These are phyloP conservation scores for Scyliorhinus canicula DNA, from an alignment of 2,797 vertebrate genomes.

Conservation along the genomic window DNA sequence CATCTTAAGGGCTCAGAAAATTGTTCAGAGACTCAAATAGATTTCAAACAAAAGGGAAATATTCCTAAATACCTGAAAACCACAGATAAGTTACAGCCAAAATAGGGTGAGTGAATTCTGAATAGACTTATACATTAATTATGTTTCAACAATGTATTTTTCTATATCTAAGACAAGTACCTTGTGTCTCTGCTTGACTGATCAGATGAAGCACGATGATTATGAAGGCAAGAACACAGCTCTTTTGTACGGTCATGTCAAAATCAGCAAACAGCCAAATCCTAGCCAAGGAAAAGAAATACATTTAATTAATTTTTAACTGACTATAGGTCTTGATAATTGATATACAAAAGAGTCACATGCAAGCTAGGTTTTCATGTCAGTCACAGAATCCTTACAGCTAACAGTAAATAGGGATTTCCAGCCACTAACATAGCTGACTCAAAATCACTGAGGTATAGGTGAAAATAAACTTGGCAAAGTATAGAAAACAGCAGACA, in stretches of 20 bases:
- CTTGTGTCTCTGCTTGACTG: conserved; percentile 2
- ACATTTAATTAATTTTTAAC: conserved; percentile 14
- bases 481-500: neutral
- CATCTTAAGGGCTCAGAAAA: neutral
- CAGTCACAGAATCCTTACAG: neutral
- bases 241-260: neutral
- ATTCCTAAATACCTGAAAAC: neutral
- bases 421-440: neutral
- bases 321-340: neutral
- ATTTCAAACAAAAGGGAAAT: neutral
- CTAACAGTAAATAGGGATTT: neutral
- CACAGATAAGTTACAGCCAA: neutral
- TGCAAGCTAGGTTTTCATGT: neutral
- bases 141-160: neutral
- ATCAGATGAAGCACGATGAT: neutral
- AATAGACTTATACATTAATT: neutral
- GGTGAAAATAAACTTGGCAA: neutral
- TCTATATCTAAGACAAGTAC: neutral
- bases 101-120: neutral
- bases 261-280: neutral
- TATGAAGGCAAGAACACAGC: neutral
- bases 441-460: neutral
- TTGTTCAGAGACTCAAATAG: neutral
- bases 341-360: neutral
- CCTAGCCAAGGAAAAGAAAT: neutral